Evolutionary conservation across 2,797 vertebrate genomes (phyloP).

Genomic region (Botia almorhae): DNA sequence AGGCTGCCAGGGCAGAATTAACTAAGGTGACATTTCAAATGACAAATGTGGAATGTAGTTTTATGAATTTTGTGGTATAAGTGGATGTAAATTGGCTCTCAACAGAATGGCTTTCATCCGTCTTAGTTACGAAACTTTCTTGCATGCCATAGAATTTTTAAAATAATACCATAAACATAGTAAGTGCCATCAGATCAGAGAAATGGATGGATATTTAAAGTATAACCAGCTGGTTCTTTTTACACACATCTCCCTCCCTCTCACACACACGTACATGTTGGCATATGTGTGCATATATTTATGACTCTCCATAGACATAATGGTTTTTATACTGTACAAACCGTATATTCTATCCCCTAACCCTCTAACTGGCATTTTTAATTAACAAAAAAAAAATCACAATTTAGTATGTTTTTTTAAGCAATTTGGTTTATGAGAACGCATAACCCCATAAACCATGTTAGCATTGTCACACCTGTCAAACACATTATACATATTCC

Average conservation of each 20-base stretch:
- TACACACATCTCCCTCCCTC: not conserved
- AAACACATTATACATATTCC: no score
- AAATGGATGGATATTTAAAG: slow-evolving; percentile 9
- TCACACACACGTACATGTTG: not conserved
- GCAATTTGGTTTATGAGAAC: no score
- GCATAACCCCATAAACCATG: no score
- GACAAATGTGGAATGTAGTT: not conserved
- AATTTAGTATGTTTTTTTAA: no score
- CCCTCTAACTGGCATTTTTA: no score
- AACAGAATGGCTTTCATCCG: not conserved
- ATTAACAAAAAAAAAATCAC: no score
- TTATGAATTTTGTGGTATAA: not conserved
- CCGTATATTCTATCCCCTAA: no score
- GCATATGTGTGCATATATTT: no score
- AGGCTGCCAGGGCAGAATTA: not conserved
- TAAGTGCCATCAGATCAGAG: slow-evolving; percentile 9
- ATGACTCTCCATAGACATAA: no score
- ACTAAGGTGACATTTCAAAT: not conserved
- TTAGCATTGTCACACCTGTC: no score
- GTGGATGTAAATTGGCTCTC: slow-evolving; percentile 1
- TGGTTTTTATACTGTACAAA: no score
- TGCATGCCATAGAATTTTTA: not conserved
- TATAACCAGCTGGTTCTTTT: slow-evolving; percentile 1
- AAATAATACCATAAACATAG: not conserved
- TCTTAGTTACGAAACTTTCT: not conserved